Percentiles rank a stretch among this genome's conserved stretches.
phyloP scores from a whole-genome alignment of 2,797 vertebrate species.

The Trachurus trachurus region DNA sequence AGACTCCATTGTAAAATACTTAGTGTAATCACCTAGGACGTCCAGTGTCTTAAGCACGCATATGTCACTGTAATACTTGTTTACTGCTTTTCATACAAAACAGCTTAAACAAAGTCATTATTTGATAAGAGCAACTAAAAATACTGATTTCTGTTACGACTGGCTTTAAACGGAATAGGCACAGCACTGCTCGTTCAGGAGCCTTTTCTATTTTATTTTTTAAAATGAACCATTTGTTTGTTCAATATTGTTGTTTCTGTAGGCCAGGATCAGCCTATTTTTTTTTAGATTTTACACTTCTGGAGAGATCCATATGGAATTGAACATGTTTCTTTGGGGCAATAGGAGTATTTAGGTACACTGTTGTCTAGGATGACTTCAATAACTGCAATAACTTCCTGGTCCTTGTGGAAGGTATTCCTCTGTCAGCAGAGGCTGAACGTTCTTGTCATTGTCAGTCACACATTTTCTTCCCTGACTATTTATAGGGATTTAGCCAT shows the following conservation, averaged over 20 bases:
- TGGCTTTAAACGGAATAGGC: neutral
- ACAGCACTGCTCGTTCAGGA: neutral
- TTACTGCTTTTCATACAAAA: neutral
- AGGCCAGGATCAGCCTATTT: neutral
- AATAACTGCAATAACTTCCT: neutral
- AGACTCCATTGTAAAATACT: neutral
- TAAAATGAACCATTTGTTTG: neutral
- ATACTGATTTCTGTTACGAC: neutral
- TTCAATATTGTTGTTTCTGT: neutral
- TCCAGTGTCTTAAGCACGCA: neutral
- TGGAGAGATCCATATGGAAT: neutral
- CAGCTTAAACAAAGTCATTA: neutral
- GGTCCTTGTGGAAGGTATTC: neutral
- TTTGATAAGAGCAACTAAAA: neutral
- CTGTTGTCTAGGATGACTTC: neutral
- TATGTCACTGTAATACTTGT: neutral
- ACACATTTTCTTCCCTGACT: constrained; percentile 27
- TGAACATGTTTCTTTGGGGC: neutral
- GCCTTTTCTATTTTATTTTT: neutral
- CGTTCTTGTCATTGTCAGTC: constrained; percentile 36
- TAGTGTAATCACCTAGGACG: too few species aligned
- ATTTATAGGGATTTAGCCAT: constrained; percentile 63
- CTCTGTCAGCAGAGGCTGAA: constrained; percentile 16
- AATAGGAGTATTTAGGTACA: neutral
- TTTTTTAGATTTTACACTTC: neutral